These are phyloP conservation scores for Temnothorax longispinosus DNA, from an alignment of 1,140 invertebrate species.

Conservation along the genomic window DNA sequence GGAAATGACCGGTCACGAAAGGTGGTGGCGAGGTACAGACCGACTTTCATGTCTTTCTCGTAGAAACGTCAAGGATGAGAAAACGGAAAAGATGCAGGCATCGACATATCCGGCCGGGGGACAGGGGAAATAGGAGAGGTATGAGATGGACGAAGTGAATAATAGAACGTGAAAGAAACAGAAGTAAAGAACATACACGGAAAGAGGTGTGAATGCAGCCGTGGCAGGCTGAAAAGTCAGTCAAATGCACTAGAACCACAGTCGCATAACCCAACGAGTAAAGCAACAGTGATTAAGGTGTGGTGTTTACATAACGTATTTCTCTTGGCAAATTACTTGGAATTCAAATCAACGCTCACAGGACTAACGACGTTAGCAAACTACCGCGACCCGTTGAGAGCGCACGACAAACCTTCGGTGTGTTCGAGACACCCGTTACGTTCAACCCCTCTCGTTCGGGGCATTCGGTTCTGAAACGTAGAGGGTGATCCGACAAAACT, in stretches of 20 bases:
- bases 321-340: constrained; percentile 68
- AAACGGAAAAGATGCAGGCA: not conserved
- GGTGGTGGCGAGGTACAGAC: too few species aligned
- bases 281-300: constrained; percentile 78
- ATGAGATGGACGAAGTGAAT: not conserved
- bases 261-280: constrained; percentile 77
- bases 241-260: constrained; percentile 76
- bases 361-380: constrained; percentile 57
- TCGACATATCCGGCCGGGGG: not conserved
- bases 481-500: not conserved
- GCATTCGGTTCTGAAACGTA: not conserved
- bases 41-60: not conserved
- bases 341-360: constrained; percentile 64
- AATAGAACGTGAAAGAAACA: constrained; percentile 27
- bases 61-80: constrained; percentile 9
- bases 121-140: not conserved
- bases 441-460: not conserved
- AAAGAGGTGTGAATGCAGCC: constrained; percentile 65
- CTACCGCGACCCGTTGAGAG: constrained; percentile 9
- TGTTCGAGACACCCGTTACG: constrained; percentile 45
- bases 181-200: constrained; percentile 57
- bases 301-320: constrained; percentile 70
- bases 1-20: not conserved
- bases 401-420: constrained; percentile 1
- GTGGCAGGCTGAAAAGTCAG: constrained; percentile 61